These are phyloP conservation scores for Pinctada fucata DNA, from an alignment of 2,888 invertebrate genomes.

Conservation along the genomic window DNA sequence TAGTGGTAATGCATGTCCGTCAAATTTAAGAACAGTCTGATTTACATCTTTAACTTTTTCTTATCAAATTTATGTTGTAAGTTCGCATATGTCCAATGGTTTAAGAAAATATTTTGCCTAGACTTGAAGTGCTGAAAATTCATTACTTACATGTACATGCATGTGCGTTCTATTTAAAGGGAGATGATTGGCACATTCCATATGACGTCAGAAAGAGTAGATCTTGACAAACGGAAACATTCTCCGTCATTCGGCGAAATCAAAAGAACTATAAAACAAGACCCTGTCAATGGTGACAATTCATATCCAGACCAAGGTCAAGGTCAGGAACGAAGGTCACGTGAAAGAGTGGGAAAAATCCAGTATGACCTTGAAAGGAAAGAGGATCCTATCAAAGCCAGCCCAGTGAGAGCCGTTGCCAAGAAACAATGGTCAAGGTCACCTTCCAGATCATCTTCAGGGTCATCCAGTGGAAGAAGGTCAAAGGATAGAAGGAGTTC, in stretches of 20 bases:
- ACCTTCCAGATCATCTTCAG: conserved; percentile 34
- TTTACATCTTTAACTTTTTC: too few species aligned
- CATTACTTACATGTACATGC: too few species aligned
- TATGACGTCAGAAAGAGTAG: background rate
- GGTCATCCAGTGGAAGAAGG: conserved; percentile 25
- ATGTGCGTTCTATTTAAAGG: too few species aligned
- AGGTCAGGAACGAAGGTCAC: conserved; percentile 1
- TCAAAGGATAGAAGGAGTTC: conserved; percentile 45
- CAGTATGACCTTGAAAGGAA: conserved; percentile 60
- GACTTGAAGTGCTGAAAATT: too few species aligned
- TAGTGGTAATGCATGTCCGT: too few species aligned
- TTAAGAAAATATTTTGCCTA: too few species aligned
- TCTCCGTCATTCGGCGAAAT: background rate
- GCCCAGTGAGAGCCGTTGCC: conserved; percentile 27
- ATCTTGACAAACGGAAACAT: conserved; percentile 1
- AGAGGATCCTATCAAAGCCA: conserved; percentile 40
- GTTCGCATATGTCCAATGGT: too few species aligned
- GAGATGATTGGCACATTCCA: background rate
- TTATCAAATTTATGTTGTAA: too few species aligned
- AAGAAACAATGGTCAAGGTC: conserved; percentile 41
- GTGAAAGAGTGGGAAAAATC: conserved; percentile 43
- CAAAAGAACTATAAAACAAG: background rate
- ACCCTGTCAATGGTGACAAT: background rate
- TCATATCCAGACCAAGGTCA: background rate
- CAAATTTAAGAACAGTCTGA: too few species aligned